Percentiles rank a stretch among this genome's conserved stretches.
Conservation (phyloP, 2,113 vertebrate species). For the Bubalus kerabau region DNA sequence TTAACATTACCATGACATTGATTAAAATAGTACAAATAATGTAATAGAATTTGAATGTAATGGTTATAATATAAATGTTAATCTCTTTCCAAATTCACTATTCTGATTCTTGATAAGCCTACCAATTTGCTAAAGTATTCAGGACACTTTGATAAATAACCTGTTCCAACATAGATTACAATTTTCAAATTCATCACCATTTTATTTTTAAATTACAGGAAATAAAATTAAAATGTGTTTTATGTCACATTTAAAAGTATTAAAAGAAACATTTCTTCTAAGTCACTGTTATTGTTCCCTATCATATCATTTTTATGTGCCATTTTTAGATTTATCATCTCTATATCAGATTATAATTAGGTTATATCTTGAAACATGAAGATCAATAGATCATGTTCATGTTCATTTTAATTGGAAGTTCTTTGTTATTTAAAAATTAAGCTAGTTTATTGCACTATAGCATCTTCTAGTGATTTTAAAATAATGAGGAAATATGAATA, state of each 20-base stretch:
- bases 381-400: not conserved
- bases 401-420: not conserved
- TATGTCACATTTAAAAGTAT: not conserved
- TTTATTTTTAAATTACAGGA: not conserved
- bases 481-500: not conserved
- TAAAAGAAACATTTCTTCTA: not conserved
- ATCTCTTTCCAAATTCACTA: not conserved
- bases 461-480: constrained; percentile 18
- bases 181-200: not conserved
- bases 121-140: not conserved
- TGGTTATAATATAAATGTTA: not conserved
- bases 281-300: not conserved
- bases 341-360: not conserved
- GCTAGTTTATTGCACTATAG: not conserved
- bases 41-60: not conserved
- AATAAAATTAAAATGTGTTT: not conserved
- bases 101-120: not conserved
- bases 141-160: not conserved
- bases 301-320: not conserved
- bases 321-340: not conserved
- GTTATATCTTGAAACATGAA: not conserved
- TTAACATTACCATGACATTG: not conserved
- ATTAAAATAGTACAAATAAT: not conserved
- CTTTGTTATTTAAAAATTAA: not conserved
- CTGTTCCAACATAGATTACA: not conserved